phyloP scores from a whole-genome alignment of 2,797 vertebrate species.

The Oreonectes daqikongensis region DNA sequence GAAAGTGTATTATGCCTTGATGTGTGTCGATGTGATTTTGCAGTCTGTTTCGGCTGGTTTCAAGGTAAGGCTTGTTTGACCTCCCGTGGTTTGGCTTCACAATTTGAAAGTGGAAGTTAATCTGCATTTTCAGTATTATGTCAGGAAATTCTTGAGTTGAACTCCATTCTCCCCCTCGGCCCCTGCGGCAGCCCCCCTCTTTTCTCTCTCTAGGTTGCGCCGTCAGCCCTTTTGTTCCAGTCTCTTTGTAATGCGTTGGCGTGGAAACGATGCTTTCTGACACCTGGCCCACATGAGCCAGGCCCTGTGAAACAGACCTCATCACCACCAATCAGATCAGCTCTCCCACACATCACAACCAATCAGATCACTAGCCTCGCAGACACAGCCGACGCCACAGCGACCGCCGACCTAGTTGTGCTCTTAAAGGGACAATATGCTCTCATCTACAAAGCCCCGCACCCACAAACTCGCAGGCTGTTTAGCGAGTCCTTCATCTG shows the following conservation, averaged over 20 bases:
- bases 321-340: constrained; percentile 58
- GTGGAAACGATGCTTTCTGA: constrained; percentile 63
- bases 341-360: constrained; percentile 54
- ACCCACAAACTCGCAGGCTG: constrained; percentile 32
- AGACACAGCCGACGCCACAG: constrained; percentile 55
- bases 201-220: constrained; percentile 37
- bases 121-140: constrained; percentile 34
- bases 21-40: neutral
- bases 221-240: constrained; percentile 51
- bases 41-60: constrained; percentile 1
- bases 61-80: constrained; percentile 15
- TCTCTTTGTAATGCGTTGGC: constrained; percentile 57
- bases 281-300: constrained; percentile 58
- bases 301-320: constrained; percentile 60
- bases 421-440: constrained; percentile 57
- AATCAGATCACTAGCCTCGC: constrained; percentile 58
- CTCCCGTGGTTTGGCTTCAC: constrained; percentile 3
- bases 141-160: constrained; percentile 43
- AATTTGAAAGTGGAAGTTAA: constrained; percentile 22
- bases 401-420: constrained; percentile 58
- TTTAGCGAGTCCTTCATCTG: constrained; percentile 36
- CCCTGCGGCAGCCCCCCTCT: neutral
- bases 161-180: constrained; percentile 18
- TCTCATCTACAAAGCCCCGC: constrained; percentile 45
- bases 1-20: neutral